A percentile compares a stretch with the other conserved stretches of the same genome.
Conservation (phyloP, 2,113 vertebrate genomes). For the Dicaeum eximium region DNA sequence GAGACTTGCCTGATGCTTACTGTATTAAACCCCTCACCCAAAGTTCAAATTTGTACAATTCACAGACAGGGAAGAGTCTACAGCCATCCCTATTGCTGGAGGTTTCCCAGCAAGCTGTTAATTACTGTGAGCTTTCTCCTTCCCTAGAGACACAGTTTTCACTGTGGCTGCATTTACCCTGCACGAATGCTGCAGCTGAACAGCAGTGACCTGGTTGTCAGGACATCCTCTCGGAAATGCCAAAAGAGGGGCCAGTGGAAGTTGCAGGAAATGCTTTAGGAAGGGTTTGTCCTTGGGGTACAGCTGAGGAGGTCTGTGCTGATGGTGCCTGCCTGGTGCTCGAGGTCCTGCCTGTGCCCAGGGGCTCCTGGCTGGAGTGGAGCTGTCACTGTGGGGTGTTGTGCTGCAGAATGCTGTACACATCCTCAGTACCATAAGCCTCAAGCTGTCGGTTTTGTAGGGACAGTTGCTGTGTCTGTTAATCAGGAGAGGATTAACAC, state of each 20-base stretch:
- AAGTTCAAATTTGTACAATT: neutral
- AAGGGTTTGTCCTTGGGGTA: neutral
- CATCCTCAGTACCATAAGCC: neutral
- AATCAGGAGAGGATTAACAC: neutral
- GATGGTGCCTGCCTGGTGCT: neutral
- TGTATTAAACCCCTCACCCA: neutral
- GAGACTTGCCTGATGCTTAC: neutral
- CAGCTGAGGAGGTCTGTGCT: accelerated
- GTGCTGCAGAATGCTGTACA: accelerated
- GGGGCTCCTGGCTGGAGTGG: neutral
- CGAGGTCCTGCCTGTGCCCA: neutral
- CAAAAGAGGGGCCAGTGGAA: neutral
- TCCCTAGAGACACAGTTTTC: neutral
- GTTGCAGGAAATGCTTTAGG: neutral
- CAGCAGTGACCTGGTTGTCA: neutral
- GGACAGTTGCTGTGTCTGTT: neutral
- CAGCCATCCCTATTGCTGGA: neutral
- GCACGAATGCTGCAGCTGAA: neutral
- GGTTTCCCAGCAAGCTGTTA: neutral
- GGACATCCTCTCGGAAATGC: neutral
- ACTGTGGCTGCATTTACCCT: neutral
- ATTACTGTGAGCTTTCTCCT: neutral
- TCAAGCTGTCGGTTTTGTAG: neutral
- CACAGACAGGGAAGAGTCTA: neutral
- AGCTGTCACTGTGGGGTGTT: accelerated